These are phyloP conservation scores for Fratercula arctica DNA, from an alignment of 2,797 vertebrate genomes.

Conservation along the genomic window DNA sequence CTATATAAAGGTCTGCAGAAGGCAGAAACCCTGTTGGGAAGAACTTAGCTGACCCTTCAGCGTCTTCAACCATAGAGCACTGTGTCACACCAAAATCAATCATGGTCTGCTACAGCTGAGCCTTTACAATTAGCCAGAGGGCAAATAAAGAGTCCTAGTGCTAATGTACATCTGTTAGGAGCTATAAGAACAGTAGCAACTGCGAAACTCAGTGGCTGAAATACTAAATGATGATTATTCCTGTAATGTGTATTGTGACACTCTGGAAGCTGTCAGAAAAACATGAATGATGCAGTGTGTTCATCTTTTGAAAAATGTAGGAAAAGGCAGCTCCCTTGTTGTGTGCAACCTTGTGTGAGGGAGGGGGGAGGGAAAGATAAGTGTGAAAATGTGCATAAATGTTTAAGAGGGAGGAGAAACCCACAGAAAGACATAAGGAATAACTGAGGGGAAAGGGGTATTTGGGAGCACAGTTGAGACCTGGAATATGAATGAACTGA, in stretches of 20 bases:
- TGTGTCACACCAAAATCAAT: not conserved
- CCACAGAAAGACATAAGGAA: not conserved
- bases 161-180: not conserved
- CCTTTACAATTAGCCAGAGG: not conserved
- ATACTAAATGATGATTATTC: not conserved
- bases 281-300: not conserved
- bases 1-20: not conserved
- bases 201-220: not conserved
- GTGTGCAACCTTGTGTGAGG: not conserved
- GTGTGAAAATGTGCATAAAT: rapidly evolving
- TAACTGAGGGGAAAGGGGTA: not conserved
- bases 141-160: not conserved
- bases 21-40: not conserved
- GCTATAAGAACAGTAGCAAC: not conserved
- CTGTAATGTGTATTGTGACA: not conserved
- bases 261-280: not conserved
- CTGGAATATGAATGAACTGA: not conserved
- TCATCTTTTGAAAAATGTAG: not conserved
- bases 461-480: not conserved
- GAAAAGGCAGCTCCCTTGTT: not conserved
- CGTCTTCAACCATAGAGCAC: not conserved
- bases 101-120: not conserved
- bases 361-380: not conserved
- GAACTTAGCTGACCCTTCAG: not conserved
- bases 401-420: not conserved